A percentile compares a stretch with the other conserved stretches of the same genome.
Conservation (phyloP, 2,888 invertebrate species). For the Nephrotoma flavescens region DNA sequence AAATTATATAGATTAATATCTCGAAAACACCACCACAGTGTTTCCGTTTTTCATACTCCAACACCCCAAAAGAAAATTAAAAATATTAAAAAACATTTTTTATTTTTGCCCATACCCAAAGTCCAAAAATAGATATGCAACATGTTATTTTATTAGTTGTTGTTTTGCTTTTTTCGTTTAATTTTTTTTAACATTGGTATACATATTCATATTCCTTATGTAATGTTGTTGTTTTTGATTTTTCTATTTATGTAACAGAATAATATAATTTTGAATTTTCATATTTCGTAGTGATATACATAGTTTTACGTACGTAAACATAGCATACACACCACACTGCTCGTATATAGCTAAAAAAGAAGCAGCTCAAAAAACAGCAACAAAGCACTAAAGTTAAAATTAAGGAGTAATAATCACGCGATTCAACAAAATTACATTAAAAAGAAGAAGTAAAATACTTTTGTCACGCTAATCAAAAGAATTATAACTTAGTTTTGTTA, state of each 20-base stretch:
- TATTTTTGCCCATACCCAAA: not conserved
- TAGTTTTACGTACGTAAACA: not conserved
- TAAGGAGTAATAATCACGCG: not conserved
- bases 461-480: not conserved
- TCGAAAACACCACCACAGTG: not conserved
- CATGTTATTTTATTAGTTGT: not conserved
- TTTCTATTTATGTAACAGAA: not conserved
- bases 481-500: not conserved
- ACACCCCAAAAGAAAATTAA: not conserved
- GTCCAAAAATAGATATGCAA: not conserved
- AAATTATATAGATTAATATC: not conserved
- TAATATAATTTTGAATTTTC: not conserved
- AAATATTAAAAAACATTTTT: not conserved
- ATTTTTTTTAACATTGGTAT: not conserved
- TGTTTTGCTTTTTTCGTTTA: not conserved
- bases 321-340: not conserved
- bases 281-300: not conserved
- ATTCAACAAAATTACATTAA: not conserved
- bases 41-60: not conserved
- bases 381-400: not conserved
- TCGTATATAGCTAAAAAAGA: not conserved
- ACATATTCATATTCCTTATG: not conserved
- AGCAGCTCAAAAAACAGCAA: not conserved
- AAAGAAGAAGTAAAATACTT: not conserved
- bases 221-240: not conserved